Conservation (phyloP, 2,797 vertebrate species). For the Pristis pectinata region DNA sequence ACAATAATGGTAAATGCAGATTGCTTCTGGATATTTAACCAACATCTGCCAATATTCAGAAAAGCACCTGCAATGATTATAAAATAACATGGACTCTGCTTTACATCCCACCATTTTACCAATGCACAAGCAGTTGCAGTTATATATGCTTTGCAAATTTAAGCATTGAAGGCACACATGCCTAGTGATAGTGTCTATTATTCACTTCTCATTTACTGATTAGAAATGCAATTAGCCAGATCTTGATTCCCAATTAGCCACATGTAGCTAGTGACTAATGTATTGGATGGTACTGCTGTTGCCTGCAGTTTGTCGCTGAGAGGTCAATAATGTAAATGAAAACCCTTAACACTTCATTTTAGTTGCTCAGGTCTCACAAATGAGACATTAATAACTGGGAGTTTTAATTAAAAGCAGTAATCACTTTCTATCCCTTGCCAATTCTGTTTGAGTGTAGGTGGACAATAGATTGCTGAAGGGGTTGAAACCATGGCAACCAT, state of each 20-base stretch:
- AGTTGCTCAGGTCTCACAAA: slow-evolving; percentile 17
- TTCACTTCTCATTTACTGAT: not conserved
- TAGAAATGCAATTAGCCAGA: slow-evolving; percentile 26
- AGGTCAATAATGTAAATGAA: slow-evolving; percentile 22
- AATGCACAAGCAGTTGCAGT: not conserved
- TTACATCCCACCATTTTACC: too few relatives aligned
- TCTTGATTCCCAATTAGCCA: slow-evolving; percentile 6
- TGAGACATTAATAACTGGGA: slow-evolving; percentile 20
- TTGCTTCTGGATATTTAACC: not conserved
- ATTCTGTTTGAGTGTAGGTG: not conserved
- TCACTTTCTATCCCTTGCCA: not conserved
- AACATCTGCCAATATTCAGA: not conserved
- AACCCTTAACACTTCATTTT: not conserved
- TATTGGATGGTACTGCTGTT: not conserved
- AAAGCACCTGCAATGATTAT: not conserved
- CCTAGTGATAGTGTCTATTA: not conserved
- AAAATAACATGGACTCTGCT: not conserved
- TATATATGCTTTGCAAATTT: not conserved
- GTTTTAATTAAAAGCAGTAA: slow-evolving; percentile 19
- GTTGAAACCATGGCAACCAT: slow-evolving; percentile 18
- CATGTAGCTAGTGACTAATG: not conserved
- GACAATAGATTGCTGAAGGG: not conserved
- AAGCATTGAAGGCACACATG: not conserved
- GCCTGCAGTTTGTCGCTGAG: not conserved
- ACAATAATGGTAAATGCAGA: not conserved